Percentiles rank a stretch among this genome's conserved stretches.
These are phyloP conservation scores for Catostylus mosaicus DNA, from an alignment of 30 jellyfish, hydroid and myxozoan genomes.

Conservation along the genomic window DNA sequence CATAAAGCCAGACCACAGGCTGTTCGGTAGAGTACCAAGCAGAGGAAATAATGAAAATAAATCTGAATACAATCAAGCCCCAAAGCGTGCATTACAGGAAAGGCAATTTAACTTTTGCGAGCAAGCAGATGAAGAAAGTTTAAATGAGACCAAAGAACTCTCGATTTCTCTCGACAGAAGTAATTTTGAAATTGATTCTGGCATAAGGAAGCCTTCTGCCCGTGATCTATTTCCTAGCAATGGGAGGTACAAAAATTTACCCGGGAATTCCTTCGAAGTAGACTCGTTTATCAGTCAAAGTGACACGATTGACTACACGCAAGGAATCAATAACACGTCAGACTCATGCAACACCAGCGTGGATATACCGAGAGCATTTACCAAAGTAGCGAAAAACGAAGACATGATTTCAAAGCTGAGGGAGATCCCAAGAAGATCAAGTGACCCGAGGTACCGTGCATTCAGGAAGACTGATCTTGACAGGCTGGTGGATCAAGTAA, in stretches of 20 bases:
- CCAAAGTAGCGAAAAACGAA: background rate
- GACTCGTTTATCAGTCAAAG: conserved; percentile 41
- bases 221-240: background rate
- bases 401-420: background rate
- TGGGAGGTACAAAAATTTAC: background rate
- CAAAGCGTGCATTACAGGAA: background rate
- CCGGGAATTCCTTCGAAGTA: background rate
- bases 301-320: conserved; percentile 38
- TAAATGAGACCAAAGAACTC: background rate
- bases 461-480: conserved; percentile 49
- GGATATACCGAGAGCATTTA: background rate
- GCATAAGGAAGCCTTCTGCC: background rate
- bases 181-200: background rate
- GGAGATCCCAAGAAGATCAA: conserved; percentile 1
- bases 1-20: background rate
- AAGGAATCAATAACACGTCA: background rate
- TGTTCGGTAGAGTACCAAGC: background rate
- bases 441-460: conserved; percentile 1
- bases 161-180: background rate
- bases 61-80: background rate
- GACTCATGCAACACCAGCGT: background rate
- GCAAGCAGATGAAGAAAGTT: background rate
- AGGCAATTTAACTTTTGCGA: background rate
- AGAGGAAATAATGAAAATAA: background rate
- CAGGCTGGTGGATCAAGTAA: conserved; percentile 26